Conservation (phyloP, 92 coral and sea anemone species). For the Pocillopora meandrina region DNA sequence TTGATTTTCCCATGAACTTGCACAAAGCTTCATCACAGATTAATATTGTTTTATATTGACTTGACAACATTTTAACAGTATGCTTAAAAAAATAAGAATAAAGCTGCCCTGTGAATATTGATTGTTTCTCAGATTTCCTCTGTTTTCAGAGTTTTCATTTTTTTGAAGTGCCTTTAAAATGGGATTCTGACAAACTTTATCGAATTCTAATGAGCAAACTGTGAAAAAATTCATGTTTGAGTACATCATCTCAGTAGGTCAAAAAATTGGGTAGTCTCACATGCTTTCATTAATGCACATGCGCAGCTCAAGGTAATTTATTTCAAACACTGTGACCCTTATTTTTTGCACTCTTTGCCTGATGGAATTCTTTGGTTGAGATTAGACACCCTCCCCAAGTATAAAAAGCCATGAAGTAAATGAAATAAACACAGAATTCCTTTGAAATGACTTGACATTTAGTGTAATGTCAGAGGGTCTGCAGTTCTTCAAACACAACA, state of each 20-base stretch:
- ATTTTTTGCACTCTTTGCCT: background rate
- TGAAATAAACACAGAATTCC: conserved; percentile 4
- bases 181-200: background rate
- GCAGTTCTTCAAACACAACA: background rate
- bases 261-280: too few relatives aligned
- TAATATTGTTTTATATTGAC: background rate
- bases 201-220: background rate
- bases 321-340: background rate
- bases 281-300: too few relatives aligned
- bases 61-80: conserved; percentile 13
- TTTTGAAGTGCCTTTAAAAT: too few relatives aligned
- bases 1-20: background rate
- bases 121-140: conserved; percentile 7
- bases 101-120: conserved; percentile 7
- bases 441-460: conserved; percentile 1
- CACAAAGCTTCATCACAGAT: background rate
- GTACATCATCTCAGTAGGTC: background rate
- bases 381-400: background rate
- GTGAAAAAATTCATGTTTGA: background rate
- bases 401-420: background rate
- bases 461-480: conserved; percentile 2
- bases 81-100: background rate
- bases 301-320: too few relatives aligned
- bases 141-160: background rate
- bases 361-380: background rate